phyloP scores from a whole-genome alignment of 2,888 invertebrate species.

The Cheilosia soror region DNA sequence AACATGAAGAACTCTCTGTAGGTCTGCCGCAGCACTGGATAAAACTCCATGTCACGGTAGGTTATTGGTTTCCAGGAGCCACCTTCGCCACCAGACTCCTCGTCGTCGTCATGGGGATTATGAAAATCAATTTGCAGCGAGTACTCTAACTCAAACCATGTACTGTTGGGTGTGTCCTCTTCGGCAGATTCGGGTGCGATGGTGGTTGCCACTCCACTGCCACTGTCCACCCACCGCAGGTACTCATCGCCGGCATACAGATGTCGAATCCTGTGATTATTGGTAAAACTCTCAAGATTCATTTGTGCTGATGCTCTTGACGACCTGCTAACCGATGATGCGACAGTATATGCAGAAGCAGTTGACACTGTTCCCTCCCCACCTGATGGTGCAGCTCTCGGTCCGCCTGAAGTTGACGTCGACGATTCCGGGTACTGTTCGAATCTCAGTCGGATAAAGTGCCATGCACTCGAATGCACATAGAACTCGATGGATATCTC shows the following conservation, averaged over 20 bases:
- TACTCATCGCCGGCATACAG: slow-evolving; percentile 65
- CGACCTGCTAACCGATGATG: slow-evolving; percentile 66
- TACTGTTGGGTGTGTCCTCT: slow-evolving; percentile 49
- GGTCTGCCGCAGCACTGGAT: slow-evolving; percentile 85
- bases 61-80: slow-evolving; percentile 78
- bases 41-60: slow-evolving; percentile 80
- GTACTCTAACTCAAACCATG: slow-evolving; percentile 77
- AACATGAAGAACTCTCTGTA: slow-evolving; percentile 90
- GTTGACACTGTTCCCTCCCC: slow-evolving; percentile 48
- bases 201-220: slow-evolving; percentile 42
- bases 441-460: slow-evolving; percentile 85
- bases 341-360: slow-evolving; percentile 45
- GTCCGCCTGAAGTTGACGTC: slow-evolving; percentile 17
- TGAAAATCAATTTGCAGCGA: slow-evolving; percentile 79
- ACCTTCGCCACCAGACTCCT: slow-evolving; percentile 22
- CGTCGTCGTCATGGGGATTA: slow-evolving; percentile 73
- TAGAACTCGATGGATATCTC: slow-evolving; percentile 84
- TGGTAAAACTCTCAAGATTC: slow-evolving; percentile 60
- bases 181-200: slow-evolving; percentile 26
- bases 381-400: slow-evolving; percentile 17
- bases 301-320: slow-evolving; percentile 63
- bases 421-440: slow-evolving; percentile 66
- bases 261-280: slow-evolving; percentile 68
- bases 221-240: slow-evolving; percentile 63
- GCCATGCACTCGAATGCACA: slow-evolving; percentile 86